Conservation (phyloP, 2,888 invertebrate species). For the Ochropleura leucogaster region DNA sequence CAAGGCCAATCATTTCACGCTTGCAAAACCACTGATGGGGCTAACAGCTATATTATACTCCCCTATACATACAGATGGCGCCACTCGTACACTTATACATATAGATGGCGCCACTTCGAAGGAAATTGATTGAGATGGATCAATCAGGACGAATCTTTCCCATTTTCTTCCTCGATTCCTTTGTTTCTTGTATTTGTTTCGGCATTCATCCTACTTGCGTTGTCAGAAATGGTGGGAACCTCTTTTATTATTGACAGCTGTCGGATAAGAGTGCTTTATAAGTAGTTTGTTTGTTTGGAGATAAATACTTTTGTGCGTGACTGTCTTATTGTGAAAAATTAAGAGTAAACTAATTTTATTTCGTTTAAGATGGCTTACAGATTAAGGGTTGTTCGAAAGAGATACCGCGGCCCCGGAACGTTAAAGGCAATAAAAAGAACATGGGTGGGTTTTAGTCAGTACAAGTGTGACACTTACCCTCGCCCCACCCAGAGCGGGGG, state of each 20-base stretch:
- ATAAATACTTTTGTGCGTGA: conserved; percentile 2
- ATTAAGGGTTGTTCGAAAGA: too few relatives aligned
- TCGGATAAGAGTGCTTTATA: neutral
- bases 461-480: too few relatives aligned
- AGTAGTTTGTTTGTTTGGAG: neutral
- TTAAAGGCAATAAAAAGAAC: too few relatives aligned
- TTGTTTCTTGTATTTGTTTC: conserved; percentile 30
- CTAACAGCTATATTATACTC: conserved; percentile 8
- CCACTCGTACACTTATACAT: neutral
- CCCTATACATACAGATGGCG: neutral
- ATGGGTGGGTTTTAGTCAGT: too few relatives aligned
- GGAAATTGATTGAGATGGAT: conserved; percentile 49
- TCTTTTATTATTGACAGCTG: conserved; percentile 31
- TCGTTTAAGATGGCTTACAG: too few relatives aligned
- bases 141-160: conserved; percentile 38
- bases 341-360: too few relatives aligned
- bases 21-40: conserved; percentile 13
- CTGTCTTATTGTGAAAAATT: neutral
- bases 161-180: conserved; percentile 13
- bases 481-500: too few relatives aligned
- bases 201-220: conserved; percentile 17
- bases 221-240: conserved; percentile 27
- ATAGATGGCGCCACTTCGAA: conserved; percentile 11
- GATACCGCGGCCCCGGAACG: too few relatives aligned
- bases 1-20: conserved; percentile 29